Base-by-base conservation (phyloP, 2,888 invertebrate genomes). In the Hirtodrosophila histrioides region DNA sequence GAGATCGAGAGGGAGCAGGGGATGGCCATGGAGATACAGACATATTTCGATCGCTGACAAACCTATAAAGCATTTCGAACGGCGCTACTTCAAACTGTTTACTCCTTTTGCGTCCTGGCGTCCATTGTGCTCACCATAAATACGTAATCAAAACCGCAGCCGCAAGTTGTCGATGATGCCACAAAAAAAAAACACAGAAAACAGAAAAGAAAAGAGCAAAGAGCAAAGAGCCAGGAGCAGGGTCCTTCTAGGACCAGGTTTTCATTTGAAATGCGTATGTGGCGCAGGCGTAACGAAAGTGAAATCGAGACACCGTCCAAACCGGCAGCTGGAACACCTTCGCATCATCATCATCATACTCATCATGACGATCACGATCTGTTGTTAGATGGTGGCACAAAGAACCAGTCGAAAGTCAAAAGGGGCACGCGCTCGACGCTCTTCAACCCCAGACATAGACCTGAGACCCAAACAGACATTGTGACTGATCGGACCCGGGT, bases 61-160 rank as follows among this genome's bases (percentile, higher is more conserved):
- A 65, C 85, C 75, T 62, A 87, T 88, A 87, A 87, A 84, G 60
- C 69, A 73, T 78, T 87, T 68, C 12, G 49, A 61, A 85, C 86
- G 85, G 86, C 86, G 85, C 87, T 88, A 87, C 86, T 78, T 85
- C 86, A 88, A 78, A 78, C 82, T 82, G 69, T 77, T 88, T 88
- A 85, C 87, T 85, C 85, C 88, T 85, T 85, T 31, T 87, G 66
- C 55, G 57, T 37, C 57, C 43, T 56, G 36, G 23, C 63, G 33
- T 64, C 40, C 78, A 56, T 74, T 81, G 69, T 82, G 68, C 64
- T 8, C 50, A 54, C 65, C 55, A 86, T 75, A 78, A 86, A 81
- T 69, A 81, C 88, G 85, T 85, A 85, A 85, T 85, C 85, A 85
- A 83, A 83, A 86, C 88, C 82, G 41, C 70, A 79, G 70, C 17